A percentile compares a stretch with the other conserved stretches of the same genome.
Evolutionary conservation across 2,888 invertebrate species (phyloP).

Genomic region (Danaus chrysippus): DNA sequence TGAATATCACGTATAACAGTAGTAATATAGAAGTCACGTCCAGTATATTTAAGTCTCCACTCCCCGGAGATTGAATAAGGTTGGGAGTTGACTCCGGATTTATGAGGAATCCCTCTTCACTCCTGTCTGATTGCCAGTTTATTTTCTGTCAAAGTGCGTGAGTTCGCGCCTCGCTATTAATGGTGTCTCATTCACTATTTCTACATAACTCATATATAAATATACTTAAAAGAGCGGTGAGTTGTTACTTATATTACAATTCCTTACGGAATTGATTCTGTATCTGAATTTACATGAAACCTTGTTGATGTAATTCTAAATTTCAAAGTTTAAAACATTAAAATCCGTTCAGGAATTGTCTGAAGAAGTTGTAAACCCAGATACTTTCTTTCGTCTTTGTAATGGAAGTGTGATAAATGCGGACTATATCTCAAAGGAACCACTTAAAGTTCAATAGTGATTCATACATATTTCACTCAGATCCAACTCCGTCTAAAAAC

Average conservation of each 20-base stretch:
- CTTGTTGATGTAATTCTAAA: too few species aligned
- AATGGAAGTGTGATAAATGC: not conserved
- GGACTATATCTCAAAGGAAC: constrained; percentile 9
- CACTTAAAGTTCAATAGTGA: constrained; percentile 20
- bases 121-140: constrained; percentile 71
- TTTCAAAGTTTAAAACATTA: too few species aligned
- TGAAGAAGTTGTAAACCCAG: too few species aligned
- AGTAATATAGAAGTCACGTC: constrained; percentile 31
- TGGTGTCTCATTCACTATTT: constrained; percentile 1
- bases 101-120: constrained; percentile 72
- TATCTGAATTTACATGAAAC: too few species aligned
- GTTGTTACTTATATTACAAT: too few species aligned
- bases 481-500: constrained; percentile 34
- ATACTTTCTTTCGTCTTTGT: too few species aligned
- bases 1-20: not conserved
- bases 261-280: too few species aligned
- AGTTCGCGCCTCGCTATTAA: constrained; percentile 32
- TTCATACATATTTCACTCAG: constrained; percentile 30
- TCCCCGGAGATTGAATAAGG: constrained; percentile 74
- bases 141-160: constrained; percentile 71
- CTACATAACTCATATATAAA: too few species aligned
- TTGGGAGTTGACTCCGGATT: constrained; percentile 65
- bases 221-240: too few species aligned
- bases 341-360: too few species aligned
- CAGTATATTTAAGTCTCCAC: constrained; percentile 34